phyloP scores from a whole-genome alignment of 2,797 vertebrate genomes.

The Gambusia yucatana region DNA sequence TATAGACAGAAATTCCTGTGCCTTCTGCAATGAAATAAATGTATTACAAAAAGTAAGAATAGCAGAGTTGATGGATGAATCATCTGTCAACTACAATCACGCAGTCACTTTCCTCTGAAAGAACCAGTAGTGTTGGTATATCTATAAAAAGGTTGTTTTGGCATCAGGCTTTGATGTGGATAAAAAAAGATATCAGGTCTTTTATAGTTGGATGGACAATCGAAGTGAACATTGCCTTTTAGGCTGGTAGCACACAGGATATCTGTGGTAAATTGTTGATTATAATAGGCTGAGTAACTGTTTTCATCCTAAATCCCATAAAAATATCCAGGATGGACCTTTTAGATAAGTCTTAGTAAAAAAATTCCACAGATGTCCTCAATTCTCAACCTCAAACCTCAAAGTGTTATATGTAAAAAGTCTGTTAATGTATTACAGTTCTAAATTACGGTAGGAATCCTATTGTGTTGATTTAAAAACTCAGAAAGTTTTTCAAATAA shows the following conservation, averaged over 20 bases:
- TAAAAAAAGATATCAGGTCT: not conserved
- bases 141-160: not conserved
- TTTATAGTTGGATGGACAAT: not conserved
- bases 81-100: not conserved
- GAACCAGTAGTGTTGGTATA: not conserved
- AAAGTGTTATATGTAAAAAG: not conserved
- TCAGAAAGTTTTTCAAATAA: slow-evolving; percentile 1
- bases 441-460: not conserved
- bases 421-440: not conserved
- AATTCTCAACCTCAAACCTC: not conserved
- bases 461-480: not conserved
- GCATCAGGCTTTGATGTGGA: not conserved
- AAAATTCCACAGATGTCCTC: not conserved
- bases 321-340: not conserved
- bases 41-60: not conserved
- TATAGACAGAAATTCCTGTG: not conserved
- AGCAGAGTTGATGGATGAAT: not conserved
- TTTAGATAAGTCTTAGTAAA: not conserved
- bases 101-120: not conserved
- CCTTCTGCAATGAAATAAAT: not conserved
- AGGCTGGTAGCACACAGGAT: not conserved
- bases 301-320: not conserved
- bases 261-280: not conserved
- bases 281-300: not conserved
- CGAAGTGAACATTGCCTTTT: not conserved